Conservation (phyloP, 2,888 invertebrate genomes). For the Stenotaenia linearis region DNA sequence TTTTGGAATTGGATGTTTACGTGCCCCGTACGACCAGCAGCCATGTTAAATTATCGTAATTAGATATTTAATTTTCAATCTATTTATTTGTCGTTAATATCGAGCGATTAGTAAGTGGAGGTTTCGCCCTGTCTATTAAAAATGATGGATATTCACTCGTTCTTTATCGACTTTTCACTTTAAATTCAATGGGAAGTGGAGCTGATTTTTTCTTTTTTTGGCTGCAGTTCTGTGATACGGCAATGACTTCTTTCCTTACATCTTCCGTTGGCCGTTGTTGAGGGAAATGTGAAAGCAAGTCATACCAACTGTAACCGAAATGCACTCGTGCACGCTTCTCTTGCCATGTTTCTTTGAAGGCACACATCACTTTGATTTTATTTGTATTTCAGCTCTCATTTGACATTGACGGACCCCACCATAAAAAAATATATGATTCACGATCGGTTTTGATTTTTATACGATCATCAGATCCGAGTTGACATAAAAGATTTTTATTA, state of each 20-base stretch:
- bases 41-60: too few relatives aligned
- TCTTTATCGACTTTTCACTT: conserved; percentile 5
- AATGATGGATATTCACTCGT: background rate
- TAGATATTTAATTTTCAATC: too few relatives aligned
- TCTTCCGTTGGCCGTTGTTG: conserved; percentile 24
- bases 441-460: background rate
- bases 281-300: conserved; percentile 24
- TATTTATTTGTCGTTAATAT: too few relatives aligned
- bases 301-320: conserved; percentile 23
- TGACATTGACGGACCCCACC: background rate
- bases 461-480: background rate
- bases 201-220: background rate
- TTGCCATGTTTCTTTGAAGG: conserved; percentile 23
- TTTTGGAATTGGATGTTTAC: too few relatives aligned
- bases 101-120: background rate
- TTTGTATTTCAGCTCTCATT: conserved; percentile 12
- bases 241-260: conserved; percentile 24
- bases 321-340: conserved; percentile 26
- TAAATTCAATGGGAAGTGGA: conserved; percentile 7
- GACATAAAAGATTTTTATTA: too few relatives aligned
- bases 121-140: background rate
- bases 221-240: conserved; percentile 8
- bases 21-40: too few relatives aligned
- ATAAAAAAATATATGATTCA: background rate
- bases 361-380: conserved; percentile 21